A percentile compares a stretch with the other conserved stretches of the same genome.
Conservation (phyloP, 2,888 invertebrate species). For the Ethmia dodecea region DNA sequence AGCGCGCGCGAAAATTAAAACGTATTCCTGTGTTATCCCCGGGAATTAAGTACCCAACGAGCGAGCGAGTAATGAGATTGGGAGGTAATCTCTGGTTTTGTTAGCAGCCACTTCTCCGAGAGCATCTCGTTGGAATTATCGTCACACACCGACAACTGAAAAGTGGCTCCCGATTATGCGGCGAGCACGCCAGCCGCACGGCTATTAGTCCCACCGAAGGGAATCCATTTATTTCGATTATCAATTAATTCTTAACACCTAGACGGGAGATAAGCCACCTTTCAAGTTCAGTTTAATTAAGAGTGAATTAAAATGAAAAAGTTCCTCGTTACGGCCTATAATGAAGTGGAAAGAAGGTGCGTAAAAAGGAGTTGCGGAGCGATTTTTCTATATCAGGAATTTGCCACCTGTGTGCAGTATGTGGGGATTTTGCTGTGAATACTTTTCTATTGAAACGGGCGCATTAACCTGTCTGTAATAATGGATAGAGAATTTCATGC, state of each 20-base stretch:
- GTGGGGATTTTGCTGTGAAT: conserved; percentile 37
- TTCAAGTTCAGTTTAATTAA: conserved; percentile 52
- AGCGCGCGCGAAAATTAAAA: conserved; percentile 43
- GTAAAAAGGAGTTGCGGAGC: conserved; percentile 10
- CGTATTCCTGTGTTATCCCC: conserved; percentile 42
- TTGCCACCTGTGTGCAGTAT: conserved; percentile 47
- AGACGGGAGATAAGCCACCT: conserved; percentile 47
- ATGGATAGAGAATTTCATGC: conserved; percentile 68
- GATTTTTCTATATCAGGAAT: conserved; percentile 51
- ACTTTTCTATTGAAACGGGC: conserved; percentile 40
- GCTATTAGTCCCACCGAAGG: conserved; percentile 50
- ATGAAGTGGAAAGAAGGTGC: conserved; percentile 37
- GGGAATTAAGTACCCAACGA: conserved; percentile 38
- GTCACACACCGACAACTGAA: conserved; percentile 55
- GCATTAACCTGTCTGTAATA: conserved; percentile 64
- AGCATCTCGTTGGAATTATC: conserved; percentile 43
- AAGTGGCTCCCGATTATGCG: conserved; percentile 60
- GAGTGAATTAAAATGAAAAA: conserved; percentile 63
- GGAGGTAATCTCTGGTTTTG: conserved; percentile 53
- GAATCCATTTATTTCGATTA: conserved; percentile 56
- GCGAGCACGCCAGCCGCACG: conserved; percentile 45
- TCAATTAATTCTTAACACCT: conserved; percentile 69
- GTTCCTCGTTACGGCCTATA: conserved; percentile 43
- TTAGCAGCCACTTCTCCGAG: conserved; percentile 20
- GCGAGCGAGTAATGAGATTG: conserved; percentile 51